These are phyloP conservation scores for Epizoanthus ramosus DNA, from an alignment of 92 coral and sea anemone genomes.

Conservation along the genomic window DNA sequence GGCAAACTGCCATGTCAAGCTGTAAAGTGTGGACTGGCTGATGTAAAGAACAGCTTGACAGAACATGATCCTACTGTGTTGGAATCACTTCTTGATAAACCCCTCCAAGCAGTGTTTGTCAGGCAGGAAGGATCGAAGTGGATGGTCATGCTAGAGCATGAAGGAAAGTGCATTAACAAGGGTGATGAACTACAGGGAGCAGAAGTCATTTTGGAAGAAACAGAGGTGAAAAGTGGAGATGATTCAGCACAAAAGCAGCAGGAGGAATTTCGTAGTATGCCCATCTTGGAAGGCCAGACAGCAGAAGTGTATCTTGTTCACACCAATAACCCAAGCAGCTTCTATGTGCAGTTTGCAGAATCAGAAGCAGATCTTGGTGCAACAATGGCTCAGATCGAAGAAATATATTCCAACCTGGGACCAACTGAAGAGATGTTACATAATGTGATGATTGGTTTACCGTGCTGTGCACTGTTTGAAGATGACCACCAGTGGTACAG, in stretches of 20 bases:
- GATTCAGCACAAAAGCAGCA: slow-evolving; percentile 10
- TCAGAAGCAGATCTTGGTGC: slow-evolving; percentile 59
- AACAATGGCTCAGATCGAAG: slow-evolving; percentile 76
- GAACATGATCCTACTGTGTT: slow-evolving; percentile 61
- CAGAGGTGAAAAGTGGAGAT: background rate
- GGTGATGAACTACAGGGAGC: slow-evolving; percentile 10
- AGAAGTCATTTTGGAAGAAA: background rate
- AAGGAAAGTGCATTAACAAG: slow-evolving; percentile 51
- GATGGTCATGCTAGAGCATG: slow-evolving; percentile 73
- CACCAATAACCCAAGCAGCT: slow-evolving; percentile 57
- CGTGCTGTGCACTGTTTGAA: slow-evolving; percentile 78
- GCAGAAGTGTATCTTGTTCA: slow-evolving; percentile 69
- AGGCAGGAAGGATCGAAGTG: slow-evolving; percentile 61
- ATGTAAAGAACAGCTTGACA: slow-evolving; percentile 58
- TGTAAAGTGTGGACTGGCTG: slow-evolving; percentile 71
- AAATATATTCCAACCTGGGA: slow-evolving; percentile 53
- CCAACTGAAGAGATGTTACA: slow-evolving; percentile 42
- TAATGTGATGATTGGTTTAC: slow-evolving; percentile 48
- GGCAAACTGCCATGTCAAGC: slow-evolving; percentile 67
- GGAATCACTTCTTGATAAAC: slow-evolving; percentile 77
- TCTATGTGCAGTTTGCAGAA: slow-evolving; percentile 70
- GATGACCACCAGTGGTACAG: slow-evolving; percentile 86
- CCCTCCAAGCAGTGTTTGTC: slow-evolving; percentile 77
- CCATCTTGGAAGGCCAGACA: slow-evolving; percentile 49
- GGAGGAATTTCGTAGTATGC: slow-evolving; percentile 7